Evolutionary conservation across 1,140 invertebrate species (phyloP), one percentile per base, ranked within the genome.

Genomic region (Dolichoris vasculosae): DNA sequence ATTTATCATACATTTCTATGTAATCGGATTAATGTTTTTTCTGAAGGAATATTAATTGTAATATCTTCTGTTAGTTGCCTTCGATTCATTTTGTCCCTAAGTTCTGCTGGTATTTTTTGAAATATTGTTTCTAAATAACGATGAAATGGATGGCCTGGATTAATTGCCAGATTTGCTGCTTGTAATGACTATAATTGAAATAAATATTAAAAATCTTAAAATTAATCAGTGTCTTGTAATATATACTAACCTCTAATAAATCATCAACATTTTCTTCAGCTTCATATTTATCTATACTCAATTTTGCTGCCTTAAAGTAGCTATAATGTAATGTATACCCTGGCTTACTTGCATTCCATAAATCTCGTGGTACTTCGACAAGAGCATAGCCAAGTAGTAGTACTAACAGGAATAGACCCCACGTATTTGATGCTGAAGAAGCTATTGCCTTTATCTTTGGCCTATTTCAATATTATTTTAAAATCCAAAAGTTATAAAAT

Each of bases 391-490:
- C 99, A 30, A 99, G 94, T 76, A 99, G 94, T 35, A 99, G 93
- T 48, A 99, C 97, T 30, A 99, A 94, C 38, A 99, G 94, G 92
- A 99, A 99, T 51, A 99, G 94, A 83, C 99, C 99, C 99, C 99
- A 99, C 0, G 99, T 99, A 90, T 99, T 99, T 89, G 98, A 99
- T 17, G 99, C 98, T 26, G 98, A 98, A n/a, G 99, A 98, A 71
- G 98, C 98, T 87, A 99, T 98, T 0, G 98, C 97, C 94, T 99
- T 99, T 23, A 94, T 92, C 99, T 98, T 86, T 96, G 95, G 88
- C 96, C 97, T 91, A 75, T 80, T 84, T 51, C 88, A 88, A 81
- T 64, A 88, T 84, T 73, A 69, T 79, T 64, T 48, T 40, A 3
- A 32, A 64, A 59, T 51, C 15, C 23, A 26, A 23, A 59, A 3